phyloP scores from a whole-genome alignment of 2,888 invertebrate genomes.

The Coremacera marginata region DNA sequence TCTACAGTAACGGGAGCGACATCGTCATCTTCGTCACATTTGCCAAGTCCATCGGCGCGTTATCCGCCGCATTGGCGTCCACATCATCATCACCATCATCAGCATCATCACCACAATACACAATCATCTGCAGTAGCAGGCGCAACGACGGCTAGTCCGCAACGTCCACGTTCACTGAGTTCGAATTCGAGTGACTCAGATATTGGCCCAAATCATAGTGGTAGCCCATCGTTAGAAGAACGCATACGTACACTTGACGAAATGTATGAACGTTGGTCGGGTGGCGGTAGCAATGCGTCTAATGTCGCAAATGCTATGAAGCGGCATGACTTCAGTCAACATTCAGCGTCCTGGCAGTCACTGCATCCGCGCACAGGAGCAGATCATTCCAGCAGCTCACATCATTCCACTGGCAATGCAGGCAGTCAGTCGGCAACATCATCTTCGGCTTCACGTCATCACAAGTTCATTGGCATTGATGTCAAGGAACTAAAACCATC shows the following conservation, averaged over 20 bases:
- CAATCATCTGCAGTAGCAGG: constrained; percentile 69
- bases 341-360: constrained; percentile 49
- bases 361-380: constrained; percentile 68
- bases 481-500: constrained; percentile 89
- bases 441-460: constrained; percentile 37
- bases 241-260: constrained; percentile 92
- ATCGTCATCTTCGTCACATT: constrained; percentile 52
- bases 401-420: constrained; percentile 53
- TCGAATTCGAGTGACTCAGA: constrained; percentile 80
- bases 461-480: constrained; percentile 82
- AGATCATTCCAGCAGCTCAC: constrained; percentile 62
- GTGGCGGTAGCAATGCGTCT: constrained; percentile 59
- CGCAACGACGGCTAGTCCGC: constrained; percentile 73
- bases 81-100: constrained; percentile 56
- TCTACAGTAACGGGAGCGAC: constrained; percentile 49
- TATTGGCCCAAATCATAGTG: constrained; percentile 72
- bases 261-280: constrained; percentile 92
- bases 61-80: constrained; percentile 60
- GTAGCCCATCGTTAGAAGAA: constrained; percentile 88
- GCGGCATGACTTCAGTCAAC: constrained; percentile 48
- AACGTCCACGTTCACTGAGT: constrained; percentile 80
- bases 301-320: constrained; percentile 45
- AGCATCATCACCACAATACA: constrained; percentile 53
- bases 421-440: constrained; percentile 60
- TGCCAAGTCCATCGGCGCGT: constrained; percentile 52